phyloP scores from a whole-genome alignment of 2,888 invertebrate genomes.

The Agonopterix arenella region DNA sequence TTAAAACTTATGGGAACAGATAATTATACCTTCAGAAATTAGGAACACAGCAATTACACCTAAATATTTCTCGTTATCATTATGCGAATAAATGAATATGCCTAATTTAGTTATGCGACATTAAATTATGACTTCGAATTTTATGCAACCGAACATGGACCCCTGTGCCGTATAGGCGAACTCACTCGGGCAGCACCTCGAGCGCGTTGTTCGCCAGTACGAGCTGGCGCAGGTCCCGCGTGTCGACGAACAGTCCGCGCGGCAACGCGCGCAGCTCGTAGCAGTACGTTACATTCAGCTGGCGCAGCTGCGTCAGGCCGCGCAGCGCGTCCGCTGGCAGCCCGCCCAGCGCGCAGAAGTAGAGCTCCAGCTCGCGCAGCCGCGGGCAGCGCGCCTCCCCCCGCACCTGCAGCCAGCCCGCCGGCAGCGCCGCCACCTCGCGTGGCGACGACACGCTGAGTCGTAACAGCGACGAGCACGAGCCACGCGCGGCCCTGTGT shows the following conservation, averaged over 20 bases:
- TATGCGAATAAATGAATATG: no score
- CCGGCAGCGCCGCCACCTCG: slow-evolving; percentile 1
- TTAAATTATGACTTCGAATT: no score
- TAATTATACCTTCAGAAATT: no score
- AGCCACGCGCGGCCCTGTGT: not conserved
- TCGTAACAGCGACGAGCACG: slow-evolving; percentile 3
- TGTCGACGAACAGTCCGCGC: slow-evolving; percentile 11
- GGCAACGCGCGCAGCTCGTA: slow-evolving; percentile 4
- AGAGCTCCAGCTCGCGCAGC: not conserved
- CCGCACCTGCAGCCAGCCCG: slow-evolving; percentile 11
- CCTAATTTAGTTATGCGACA: no score
- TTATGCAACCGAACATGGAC: no score
- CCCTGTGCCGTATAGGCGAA: no score
- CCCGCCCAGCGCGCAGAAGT: not conserved
- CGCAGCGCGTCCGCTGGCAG: not conserved
- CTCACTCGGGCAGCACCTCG: slow-evolving; percentile 5
- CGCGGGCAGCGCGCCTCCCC: slow-evolving; percentile 7
- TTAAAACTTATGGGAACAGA: no score
- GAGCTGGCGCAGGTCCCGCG: slow-evolving; percentile 9
- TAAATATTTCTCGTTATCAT: no score
- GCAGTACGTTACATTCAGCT: not conserved
- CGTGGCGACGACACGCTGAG: not conserved
- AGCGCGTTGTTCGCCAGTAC: slow-evolving; percentile 13
- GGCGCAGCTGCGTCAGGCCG: not conserved
- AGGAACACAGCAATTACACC: no score